Percentiles rank a stretch among this genome's conserved stretches.
Conservation (phyloP, 2,888 invertebrate species). For the Gnatocerus cornutus region DNA sequence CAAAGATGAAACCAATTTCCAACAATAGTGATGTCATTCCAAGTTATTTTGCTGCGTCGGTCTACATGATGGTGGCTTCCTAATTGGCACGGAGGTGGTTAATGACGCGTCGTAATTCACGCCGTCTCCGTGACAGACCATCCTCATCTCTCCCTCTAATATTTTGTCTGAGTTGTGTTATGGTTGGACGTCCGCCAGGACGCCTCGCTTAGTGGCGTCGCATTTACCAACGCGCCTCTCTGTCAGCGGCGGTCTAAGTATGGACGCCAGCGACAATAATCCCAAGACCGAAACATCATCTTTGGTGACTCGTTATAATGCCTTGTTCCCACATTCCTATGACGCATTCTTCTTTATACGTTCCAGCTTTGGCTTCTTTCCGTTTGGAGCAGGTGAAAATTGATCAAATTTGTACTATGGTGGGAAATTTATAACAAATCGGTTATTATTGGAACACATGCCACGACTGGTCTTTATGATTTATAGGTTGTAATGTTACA, state of each 20-base stretch:
- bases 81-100: conserved; percentile 48
- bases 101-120: conserved; percentile 54
- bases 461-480: conserved; percentile 25
- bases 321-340: conserved; percentile 32
- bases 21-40: conserved; percentile 2
- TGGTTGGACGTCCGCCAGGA: conserved; percentile 64
- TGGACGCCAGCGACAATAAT: conserved; percentile 57
- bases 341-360: conserved; percentile 19
- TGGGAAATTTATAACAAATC: conserved; percentile 17
- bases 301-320: conserved; percentile 16
- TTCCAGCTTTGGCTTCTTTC: conserved; percentile 1
- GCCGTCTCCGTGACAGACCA: conserved; percentile 54
- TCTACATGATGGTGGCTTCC: conserved; percentile 37
- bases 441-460: conserved; percentile 24
- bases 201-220: conserved; percentile 61
- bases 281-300: conserved; percentile 22
- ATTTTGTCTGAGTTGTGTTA: conserved; percentile 66
- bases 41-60: conserved; percentile 9
- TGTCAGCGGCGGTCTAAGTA: conserved; percentile 58
- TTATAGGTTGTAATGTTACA: conserved; percentile 31
- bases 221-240: conserved; percentile 58
- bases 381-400: conserved; percentile 23
- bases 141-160: conserved; percentile 54
- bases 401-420: conserved; percentile 12
- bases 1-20: neutral